These are phyloP conservation scores for Hanleya hanleyi DNA, from an alignment of 2,888 invertebrate genomes.

Conservation along the genomic window DNA sequence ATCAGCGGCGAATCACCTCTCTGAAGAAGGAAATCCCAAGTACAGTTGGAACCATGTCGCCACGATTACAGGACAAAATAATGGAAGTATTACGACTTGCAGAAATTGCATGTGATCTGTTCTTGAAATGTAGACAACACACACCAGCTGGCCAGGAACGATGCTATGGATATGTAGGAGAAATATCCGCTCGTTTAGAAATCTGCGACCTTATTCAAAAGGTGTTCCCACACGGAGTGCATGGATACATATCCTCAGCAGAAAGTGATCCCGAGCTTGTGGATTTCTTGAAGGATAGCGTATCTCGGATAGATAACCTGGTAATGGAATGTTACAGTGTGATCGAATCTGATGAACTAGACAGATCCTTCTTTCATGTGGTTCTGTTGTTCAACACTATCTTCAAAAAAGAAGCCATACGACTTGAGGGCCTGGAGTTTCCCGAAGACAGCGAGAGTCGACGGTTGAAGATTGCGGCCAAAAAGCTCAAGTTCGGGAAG, in stretches of 20 bases:
- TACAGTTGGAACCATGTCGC: no score
- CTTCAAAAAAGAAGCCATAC: constrained; percentile 27
- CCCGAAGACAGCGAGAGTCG: constrained; percentile 22
- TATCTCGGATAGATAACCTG: constrained; percentile 36
- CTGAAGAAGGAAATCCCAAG: no score
- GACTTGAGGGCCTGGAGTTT: constrained; percentile 10
- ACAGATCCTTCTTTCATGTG: constrained; percentile 17
- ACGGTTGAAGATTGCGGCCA: constrained; percentile 33
- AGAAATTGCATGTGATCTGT: constrained; percentile 38
- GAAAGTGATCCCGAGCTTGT: constrained; percentile 14
- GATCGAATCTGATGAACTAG: constrained; percentile 30
- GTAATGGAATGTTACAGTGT: constrained; percentile 43
- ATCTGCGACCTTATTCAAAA: constrained; percentile 41
- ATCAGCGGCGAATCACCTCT: constrained; percentile 30
- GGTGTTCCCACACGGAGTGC: constrained; percentile 21
- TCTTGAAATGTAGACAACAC: constrained; percentile 39
- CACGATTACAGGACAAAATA: no score
- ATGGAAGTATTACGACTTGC: constrained; percentile 31
- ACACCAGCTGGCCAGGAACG: constrained; percentile 32
- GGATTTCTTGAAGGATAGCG: constrained; percentile 36
- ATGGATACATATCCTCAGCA: constrained; percentile 10
- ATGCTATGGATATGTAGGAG: constrained; percentile 37
- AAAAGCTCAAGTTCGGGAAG: constrained; percentile 38
- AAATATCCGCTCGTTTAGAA: constrained; percentile 42
- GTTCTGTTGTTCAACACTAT: constrained; percentile 37